A percentile compares a stretch with the other conserved stretches of the same genome.
Conservation (phyloP, 1,140 invertebrate species). For the Zaprionus tsacasi region DNA sequence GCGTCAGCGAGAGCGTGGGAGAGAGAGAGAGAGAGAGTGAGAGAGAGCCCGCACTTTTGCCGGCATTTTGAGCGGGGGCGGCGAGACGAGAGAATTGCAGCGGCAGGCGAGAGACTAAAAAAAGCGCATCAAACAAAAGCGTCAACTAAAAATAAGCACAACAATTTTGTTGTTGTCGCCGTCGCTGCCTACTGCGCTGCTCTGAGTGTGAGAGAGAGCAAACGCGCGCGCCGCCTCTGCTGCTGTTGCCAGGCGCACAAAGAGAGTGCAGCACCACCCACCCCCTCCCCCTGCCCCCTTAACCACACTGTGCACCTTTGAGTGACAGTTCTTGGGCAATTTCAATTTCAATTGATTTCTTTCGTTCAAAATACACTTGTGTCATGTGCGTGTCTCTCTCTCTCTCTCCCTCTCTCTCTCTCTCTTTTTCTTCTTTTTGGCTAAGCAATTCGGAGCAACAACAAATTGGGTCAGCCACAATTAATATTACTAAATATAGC, state of each 20-base stretch:
- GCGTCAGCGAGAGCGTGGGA: slow-evolving; percentile 18
- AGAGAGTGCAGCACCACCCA: slow-evolving; percentile 27
- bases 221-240: background rate
- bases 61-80: slow-evolving; percentile 50
- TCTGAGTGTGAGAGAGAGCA: background rate
- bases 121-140: slow-evolving; percentile 51
- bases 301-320: slow-evolving; percentile 16
- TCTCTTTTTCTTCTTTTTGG: slow-evolving; percentile 29
- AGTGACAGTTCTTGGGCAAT: slow-evolving; percentile 61
- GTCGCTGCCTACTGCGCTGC: slow-evolving; percentile 14
- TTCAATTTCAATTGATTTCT: slow-evolving; percentile 77
- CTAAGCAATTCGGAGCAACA: slow-evolving; percentile 58
- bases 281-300: background rate
- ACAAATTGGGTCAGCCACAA: slow-evolving; percentile 73
- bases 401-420: background rate
- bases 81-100: slow-evolving; percentile 19
- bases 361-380: slow-evolving; percentile 56
- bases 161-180: slow-evolving; percentile 7
- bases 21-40: slow-evolving; percentile 20
- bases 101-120: slow-evolving; percentile 31
- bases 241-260: slow-evolving; percentile 50
- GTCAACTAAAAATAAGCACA: slow-evolving; percentile 58
- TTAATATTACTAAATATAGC: slow-evolving; percentile 74
- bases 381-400: slow-evolving; percentile 15
- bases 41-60: slow-evolving; percentile 40